phyloP scores from a whole-genome alignment of 2,113 vertebrate species.

The Elgaria multicarinata region DNA sequence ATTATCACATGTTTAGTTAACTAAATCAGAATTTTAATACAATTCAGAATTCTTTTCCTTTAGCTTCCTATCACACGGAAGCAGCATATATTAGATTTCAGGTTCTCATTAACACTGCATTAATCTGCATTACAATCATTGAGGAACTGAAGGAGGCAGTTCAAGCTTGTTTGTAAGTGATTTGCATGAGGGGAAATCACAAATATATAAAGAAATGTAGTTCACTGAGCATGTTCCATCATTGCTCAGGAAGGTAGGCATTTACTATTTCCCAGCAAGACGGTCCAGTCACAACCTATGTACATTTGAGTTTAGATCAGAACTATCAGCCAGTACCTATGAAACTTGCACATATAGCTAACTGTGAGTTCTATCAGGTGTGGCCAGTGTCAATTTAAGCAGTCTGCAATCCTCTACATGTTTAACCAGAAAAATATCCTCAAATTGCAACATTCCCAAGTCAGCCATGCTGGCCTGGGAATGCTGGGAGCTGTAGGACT shows the following conservation, averaged over 20 bases:
- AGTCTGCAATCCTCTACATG: too few relatives aligned
- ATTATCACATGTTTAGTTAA: conserved; percentile 44
- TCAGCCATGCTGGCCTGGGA: too few relatives aligned
- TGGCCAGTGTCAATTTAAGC: background rate
- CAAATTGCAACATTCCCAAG: too few relatives aligned
- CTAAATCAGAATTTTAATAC: conserved; percentile 48
- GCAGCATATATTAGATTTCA: background rate
- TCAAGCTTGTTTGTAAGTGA: background rate
- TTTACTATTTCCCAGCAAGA: background rate
- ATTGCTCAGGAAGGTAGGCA: background rate
- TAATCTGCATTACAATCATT: background rate
- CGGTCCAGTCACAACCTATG: background rate
- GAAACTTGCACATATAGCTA: background rate
- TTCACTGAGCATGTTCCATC: conserved; percentile 1
- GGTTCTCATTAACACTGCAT: conserved; percentile 5
- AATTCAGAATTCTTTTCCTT: background rate
- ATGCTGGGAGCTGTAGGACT: too few relatives aligned
- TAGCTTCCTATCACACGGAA: conserved; percentile 14
- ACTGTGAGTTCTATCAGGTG: background rate
- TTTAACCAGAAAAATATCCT: too few relatives aligned
- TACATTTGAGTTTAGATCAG: background rate
- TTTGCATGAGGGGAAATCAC: background rate
- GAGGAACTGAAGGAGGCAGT: background rate
- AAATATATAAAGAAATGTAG: background rate
- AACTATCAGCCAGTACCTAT: background rate